A percentile compares a stretch with the other conserved stretches of the same genome.
These are phyloP conservation scores for Cyanoderma ruficeps DNA, from an alignment of 2,113 vertebrate species.

Conservation along the genomic window DNA sequence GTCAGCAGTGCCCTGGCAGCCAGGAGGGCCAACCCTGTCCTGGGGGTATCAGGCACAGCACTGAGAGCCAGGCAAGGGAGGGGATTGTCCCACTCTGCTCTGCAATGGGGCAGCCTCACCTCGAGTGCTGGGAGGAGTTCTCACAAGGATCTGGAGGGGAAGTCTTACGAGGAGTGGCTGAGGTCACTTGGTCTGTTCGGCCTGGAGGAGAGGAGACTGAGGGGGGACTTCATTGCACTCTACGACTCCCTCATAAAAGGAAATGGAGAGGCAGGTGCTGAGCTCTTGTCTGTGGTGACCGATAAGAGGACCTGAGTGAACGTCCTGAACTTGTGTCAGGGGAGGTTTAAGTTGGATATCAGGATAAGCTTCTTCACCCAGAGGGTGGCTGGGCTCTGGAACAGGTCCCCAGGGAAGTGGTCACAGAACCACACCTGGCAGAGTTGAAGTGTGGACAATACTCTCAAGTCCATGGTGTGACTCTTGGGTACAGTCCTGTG, in stretches of 20 bases:
- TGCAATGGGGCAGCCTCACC: accelerated
- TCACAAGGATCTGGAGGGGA: neutral
- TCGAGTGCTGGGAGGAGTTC: accelerated
- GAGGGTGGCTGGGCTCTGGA: accelerated
- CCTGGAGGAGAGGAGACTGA: neutral
- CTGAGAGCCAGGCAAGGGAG: accelerated
- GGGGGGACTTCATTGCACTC: accelerated
- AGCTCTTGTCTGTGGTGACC: neutral
- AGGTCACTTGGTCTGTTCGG: neutral
- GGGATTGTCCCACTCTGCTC: accelerated
- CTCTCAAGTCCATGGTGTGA: neutral
- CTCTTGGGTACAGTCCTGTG: neutral
- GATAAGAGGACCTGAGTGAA: neutral
- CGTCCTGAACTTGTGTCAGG: neutral
- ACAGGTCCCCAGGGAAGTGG: neutral
- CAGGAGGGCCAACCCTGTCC: accelerated
- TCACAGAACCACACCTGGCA: neutral
- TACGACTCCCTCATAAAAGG: neutral
- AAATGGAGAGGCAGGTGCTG: accelerated
- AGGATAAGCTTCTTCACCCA: neutral
- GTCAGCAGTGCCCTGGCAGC: neutral
- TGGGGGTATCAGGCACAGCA: neutral
- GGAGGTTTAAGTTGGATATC: neutral
- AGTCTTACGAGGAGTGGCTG: accelerated
- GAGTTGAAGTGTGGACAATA: neutral